phyloP scores from a whole-genome alignment of 2,888 invertebrate genomes.

The Mylabris sibirica region DNA sequence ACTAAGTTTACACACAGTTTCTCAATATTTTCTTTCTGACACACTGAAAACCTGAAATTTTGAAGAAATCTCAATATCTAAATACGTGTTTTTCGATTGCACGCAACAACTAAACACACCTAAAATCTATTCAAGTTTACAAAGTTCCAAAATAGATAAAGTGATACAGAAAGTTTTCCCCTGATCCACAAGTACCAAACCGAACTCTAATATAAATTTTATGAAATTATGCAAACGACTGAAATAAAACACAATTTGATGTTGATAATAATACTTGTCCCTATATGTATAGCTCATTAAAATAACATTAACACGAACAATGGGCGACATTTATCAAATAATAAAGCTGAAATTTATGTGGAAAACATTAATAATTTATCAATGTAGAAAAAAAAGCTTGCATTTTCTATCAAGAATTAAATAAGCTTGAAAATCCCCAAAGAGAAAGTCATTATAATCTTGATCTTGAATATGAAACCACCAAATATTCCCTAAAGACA shows the following conservation, averaged over 20 bases:
- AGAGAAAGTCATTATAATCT: constrained; percentile 3
- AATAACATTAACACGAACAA: constrained; percentile 14
- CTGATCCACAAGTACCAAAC: background rate
- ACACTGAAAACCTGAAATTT: no score
- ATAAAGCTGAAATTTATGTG: background rate
- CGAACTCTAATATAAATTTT: constrained; percentile 15
- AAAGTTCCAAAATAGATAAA: background rate
- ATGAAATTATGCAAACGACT: constrained; percentile 10
- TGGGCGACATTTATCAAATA: constrained; percentile 9
- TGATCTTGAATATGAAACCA: background rate
- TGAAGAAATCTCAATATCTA: no score
- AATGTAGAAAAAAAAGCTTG: background rate
- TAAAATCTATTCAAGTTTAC: background rate
- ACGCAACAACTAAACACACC: background rate
- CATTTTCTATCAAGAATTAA: background rate
- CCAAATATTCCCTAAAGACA: constrained; percentile 1
- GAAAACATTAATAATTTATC: background rate
- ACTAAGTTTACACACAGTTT: background rate
- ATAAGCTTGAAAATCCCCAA: background rate
- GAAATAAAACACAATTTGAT: background rate
- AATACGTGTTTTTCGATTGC: background rate
- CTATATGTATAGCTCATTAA: constrained; percentile 21
- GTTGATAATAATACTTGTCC: constrained; percentile 20
- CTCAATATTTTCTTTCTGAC: no score
- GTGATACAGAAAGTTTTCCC: background rate